A percentile compares a stretch with the other conserved stretches of the same genome.
phyloP scores from a whole-genome alignment of 2,888 invertebrate species.

The Allygus modestus region DNA sequence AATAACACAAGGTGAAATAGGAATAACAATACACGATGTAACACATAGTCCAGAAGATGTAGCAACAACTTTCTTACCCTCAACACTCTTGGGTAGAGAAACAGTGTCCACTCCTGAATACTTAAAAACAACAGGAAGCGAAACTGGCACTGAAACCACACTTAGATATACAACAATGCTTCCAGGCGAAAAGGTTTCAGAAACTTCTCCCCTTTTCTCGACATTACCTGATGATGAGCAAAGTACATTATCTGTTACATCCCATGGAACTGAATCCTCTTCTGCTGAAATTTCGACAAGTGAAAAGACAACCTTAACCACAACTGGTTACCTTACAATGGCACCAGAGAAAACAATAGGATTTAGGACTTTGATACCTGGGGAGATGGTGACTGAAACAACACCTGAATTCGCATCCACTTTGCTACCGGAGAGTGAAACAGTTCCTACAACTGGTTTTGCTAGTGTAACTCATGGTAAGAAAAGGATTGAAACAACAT shows the following conservation, averaged over 20 bases:
- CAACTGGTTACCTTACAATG: background rate
- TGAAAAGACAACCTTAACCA: background rate
- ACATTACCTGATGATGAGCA: background rate
- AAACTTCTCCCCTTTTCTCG: background rate
- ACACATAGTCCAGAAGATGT: background rate
- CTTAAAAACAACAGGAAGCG: background rate
- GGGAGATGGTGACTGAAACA: background rate
- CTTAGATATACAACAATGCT: background rate
- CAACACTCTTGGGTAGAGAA: background rate
- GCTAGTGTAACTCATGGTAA: background rate
- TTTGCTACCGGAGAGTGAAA: background rate
- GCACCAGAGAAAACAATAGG: background rate
- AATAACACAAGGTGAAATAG: background rate
- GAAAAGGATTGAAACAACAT: background rate
- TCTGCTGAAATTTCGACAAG: background rate
- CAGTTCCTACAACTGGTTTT: background rate
- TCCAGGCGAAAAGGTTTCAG: background rate
- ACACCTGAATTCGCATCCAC: background rate
- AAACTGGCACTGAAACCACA: background rate
- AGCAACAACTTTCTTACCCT: background rate
- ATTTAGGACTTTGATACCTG: constrained; percentile 1
- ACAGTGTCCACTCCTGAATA: background rate
- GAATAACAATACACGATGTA: background rate
- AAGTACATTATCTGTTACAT: background rate
- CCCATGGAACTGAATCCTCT: background rate